These are phyloP conservation scores for Pavo muticus DNA, from an alignment of 2,113 vertebrate species.

Conservation along the genomic window DNA sequence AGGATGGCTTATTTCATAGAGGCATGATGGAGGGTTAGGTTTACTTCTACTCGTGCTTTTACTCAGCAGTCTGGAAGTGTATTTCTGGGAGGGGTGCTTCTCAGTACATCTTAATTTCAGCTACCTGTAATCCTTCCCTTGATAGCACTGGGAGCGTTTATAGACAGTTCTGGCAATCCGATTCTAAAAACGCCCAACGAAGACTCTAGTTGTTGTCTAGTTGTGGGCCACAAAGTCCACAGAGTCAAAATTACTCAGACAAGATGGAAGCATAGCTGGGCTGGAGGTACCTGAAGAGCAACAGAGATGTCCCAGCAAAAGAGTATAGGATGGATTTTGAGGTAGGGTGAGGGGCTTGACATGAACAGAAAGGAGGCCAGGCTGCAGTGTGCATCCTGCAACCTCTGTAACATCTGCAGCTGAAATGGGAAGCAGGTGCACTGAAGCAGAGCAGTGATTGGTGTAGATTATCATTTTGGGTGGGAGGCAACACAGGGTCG, in stretches of 20 bases:
- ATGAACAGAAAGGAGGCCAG: not conserved
- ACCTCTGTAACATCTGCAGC: not conserved
- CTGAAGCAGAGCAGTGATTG: not conserved
- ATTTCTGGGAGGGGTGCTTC: not conserved
- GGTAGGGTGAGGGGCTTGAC: not conserved
- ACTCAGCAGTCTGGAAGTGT: not conserved
- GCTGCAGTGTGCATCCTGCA: not conserved
- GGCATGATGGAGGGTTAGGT: not conserved
- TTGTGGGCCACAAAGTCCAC: not conserved
- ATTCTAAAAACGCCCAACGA: not conserved
- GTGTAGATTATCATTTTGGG: not conserved
- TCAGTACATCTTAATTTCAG: not conserved
- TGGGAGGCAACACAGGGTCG: not conserved
- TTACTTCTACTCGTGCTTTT: not conserved
- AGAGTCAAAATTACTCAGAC: not conserved
- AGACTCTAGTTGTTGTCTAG: not conserved
- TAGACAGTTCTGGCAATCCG: not conserved
- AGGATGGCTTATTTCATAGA: not conserved
- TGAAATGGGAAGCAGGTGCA: not conserved
- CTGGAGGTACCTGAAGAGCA: not conserved
- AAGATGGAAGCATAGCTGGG: not conserved
- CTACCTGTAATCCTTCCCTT: not conserved
- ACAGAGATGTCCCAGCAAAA: not conserved
- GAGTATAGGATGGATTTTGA: not conserved
- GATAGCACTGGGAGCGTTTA: not conserved